A percentile compares a stretch with the other conserved stretches of the same genome.
Conservation (phyloP, 2,797 vertebrate genomes). For the Pteronotus mesoamericanus region DNA sequence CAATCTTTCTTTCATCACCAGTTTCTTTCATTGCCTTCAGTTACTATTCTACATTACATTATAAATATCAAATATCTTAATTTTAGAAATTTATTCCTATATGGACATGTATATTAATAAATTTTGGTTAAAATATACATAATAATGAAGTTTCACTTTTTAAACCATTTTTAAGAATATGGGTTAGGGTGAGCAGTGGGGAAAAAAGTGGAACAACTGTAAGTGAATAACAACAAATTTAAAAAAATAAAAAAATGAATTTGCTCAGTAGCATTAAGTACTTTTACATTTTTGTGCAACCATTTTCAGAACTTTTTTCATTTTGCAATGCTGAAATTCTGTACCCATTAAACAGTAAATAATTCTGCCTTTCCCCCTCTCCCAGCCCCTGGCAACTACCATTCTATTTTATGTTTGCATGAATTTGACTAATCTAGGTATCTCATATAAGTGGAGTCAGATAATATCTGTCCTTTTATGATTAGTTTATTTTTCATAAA, state of each 20-base stretch:
- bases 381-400: no score
- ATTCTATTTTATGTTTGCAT: neutral
- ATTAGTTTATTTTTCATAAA: neutral
- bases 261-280: neutral
- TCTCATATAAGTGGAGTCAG: neutral
- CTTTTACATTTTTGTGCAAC: neutral
- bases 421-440: neutral
- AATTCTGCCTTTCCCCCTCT: neutral
- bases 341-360: neutral
- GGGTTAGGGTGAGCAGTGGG: no score
- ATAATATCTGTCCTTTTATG: neutral
- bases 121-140: neutral
- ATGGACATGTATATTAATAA: neutral
- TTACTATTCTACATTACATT: neutral
- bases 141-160: neutral
- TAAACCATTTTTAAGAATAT: neutral
- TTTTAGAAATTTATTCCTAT: neutral
- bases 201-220: no score
- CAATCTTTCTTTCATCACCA: neutral
- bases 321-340: neutral
- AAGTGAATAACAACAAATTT: no score
- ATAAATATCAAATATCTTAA: neutral
- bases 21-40: neutral
- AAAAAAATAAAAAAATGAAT: no score
- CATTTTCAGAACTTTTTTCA: neutral